phyloP scores from a whole-genome alignment of 2,888 invertebrate genomes.

The Blastobasis lacticolella region DNA sequence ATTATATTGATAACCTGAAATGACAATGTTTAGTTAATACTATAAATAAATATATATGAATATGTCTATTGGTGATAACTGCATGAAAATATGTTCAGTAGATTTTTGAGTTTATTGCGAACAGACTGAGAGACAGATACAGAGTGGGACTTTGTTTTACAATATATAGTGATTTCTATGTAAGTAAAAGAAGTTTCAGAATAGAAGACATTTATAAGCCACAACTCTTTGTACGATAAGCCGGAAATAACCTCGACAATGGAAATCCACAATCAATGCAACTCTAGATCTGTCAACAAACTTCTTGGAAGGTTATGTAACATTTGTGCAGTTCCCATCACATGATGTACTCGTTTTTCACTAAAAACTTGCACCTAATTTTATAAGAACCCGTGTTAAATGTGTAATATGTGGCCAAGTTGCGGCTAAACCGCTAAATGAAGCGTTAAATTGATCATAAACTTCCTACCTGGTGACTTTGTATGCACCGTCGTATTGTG shows the following conservation, averaged over 20 bases:
- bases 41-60: too few species aligned
- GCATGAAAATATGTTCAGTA: too few species aligned
- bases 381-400: background rate
- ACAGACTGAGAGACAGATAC: too few species aligned
- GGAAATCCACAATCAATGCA: slow-evolving; percentile 13
- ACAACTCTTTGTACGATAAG: too few species aligned
- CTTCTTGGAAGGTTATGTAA: slow-evolving; percentile 47
- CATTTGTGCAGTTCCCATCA: slow-evolving; percentile 7
- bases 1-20: too few species aligned
- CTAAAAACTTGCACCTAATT: background rate
- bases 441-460: background rate
- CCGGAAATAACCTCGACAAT: background rate
- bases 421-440: background rate
- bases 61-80: too few species aligned
- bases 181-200: too few species aligned
- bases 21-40: too few species aligned
- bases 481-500: slow-evolving; percentile 98
- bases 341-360: background rate
- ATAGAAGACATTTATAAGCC: too few species aligned
- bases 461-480: slow-evolving; percentile 82
- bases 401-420: background rate
- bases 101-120: too few species aligned
- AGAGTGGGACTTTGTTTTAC: too few species aligned
- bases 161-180: too few species aligned
- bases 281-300: slow-evolving; percentile 36